Evolutionary conservation across 1,140 invertebrate genomes (phyloP).

Genomic region (Lerema accius): DNA sequence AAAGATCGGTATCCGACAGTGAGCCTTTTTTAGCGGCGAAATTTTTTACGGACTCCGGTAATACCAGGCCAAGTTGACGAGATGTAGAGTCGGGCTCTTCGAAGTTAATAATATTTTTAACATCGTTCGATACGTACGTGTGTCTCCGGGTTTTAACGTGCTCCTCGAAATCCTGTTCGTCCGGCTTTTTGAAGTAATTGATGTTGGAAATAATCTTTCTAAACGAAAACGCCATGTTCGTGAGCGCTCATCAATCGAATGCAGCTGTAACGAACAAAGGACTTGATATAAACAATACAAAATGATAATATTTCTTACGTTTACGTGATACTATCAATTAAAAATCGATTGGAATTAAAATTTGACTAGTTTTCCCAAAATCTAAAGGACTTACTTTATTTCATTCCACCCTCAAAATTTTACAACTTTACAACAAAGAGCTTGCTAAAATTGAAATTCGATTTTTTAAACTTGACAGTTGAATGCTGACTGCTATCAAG

Average conservation of each 20-base stretch:
- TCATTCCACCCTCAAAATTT: constrained; percentile 27
- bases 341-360: neutral
- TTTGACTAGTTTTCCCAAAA: neutral
- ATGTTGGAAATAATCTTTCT: constrained; percentile 73
- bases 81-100: constrained; percentile 67
- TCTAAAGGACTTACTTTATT: constrained; percentile 6
- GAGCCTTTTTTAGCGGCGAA: constrained; percentile 60
- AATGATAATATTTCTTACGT: constrained; percentile 10
- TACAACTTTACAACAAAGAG: constrained; percentile 12
- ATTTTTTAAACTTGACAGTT: neutral
- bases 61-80: constrained; percentile 52
- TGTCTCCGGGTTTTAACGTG: constrained; percentile 20
- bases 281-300: constrained; percentile 22
- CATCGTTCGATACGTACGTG: constrained; percentile 35
- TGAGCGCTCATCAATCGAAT: neutral
- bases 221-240: constrained; percentile 71
- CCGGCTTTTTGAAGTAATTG: constrained; percentile 68
- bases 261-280: constrained; percentile 34
- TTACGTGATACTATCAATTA: too few relatives aligned
- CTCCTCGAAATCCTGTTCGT: constrained; percentile 41
- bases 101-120: constrained; percentile 39
- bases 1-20: constrained; percentile 66
- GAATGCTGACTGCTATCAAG: too few relatives aligned
- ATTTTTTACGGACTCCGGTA: constrained; percentile 59
- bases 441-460: neutral